Percentiles rank a stretch among this genome's conserved stretches.
These are phyloP conservation scores for Magallana nippona DNA, from an alignment of 2,888 invertebrate genomes.

Conservation along the genomic window DNA sequence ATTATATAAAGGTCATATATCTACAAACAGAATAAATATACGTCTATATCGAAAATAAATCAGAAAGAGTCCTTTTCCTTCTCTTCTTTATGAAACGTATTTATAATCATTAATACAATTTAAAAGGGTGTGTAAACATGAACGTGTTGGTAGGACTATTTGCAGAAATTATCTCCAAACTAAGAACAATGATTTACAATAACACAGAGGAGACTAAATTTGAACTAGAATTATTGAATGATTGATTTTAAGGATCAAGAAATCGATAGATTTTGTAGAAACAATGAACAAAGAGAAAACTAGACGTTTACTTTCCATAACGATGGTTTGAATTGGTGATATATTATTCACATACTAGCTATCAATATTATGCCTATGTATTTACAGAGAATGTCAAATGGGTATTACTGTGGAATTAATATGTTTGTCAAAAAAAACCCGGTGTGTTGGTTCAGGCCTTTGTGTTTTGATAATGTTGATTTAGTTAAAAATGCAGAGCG, in stretches of 20 bases:
- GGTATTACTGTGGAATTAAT: constrained; percentile 27
- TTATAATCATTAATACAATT: not conserved
- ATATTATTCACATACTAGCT: constrained; percentile 1
- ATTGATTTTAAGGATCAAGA: not conserved
- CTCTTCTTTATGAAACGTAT: not conserved
- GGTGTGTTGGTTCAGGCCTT: constrained; percentile 11
- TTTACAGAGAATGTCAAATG: constrained; percentile 32
- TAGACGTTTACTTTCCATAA: constrained; percentile 8
- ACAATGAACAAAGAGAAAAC: not conserved
- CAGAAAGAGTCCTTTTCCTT: not conserved
- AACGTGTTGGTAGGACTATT: not conserved
- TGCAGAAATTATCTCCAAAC: not conserved
- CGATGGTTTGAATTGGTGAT: not conserved
- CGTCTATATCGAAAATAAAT: not conserved
- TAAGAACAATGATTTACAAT: constrained; percentile 12
- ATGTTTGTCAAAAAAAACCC: constrained; percentile 27
- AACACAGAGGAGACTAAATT: not conserved
- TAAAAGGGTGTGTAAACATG: not conserved
- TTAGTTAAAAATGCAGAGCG: constrained; percentile 24
- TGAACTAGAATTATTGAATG: constrained; percentile 5
- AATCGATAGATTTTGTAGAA: not conserved
- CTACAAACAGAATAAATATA: not conserved
- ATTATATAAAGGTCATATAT: not conserved
- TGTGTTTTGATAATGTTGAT: constrained; percentile 19
- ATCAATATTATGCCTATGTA: constrained; percentile 27